phyloP scores from a whole-genome alignment of 1,140 invertebrate genomes.

The Hycleus cichorii region DNA sequence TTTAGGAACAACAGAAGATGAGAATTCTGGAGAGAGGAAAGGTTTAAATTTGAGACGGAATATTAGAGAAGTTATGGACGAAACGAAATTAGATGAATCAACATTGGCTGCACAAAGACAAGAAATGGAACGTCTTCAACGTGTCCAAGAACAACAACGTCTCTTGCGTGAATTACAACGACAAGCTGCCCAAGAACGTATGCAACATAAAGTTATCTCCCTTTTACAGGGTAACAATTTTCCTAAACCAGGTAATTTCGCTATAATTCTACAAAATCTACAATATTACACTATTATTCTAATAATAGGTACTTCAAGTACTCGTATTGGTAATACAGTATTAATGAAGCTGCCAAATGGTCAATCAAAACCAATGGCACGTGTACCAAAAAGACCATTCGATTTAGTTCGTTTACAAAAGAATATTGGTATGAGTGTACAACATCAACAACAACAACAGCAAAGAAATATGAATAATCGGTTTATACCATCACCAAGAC shows the following conservation, averaged over 20 bases:
- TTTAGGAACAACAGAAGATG: constrained; percentile 26
- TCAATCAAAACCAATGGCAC: constrained; percentile 44
- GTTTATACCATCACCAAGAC: constrained; percentile 3
- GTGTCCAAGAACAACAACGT: constrained; percentile 77
- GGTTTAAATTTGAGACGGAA: constrained; percentile 68
- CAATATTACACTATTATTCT: too few relatives aligned
- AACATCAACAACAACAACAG: background rate
- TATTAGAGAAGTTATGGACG: constrained; percentile 86
- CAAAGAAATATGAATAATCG: background rate
- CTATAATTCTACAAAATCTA: too few relatives aligned
- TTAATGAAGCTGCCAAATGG: constrained; percentile 56
- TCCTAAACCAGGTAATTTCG: constrained; percentile 35
- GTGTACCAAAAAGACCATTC: constrained; percentile 38
- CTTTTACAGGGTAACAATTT: constrained; percentile 56
- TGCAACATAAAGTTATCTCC: constrained; percentile 61
- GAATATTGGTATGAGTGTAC: constrained; percentile 5
- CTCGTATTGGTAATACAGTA: constrained; percentile 47
- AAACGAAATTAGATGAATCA: constrained; percentile 83
- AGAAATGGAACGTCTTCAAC: constrained; percentile 77
- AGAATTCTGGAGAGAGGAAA: constrained; percentile 39
- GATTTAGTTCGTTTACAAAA: constrained; percentile 41
- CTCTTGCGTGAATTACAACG: constrained; percentile 69
- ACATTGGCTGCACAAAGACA: constrained; percentile 88
- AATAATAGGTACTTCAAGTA: constrained; percentile 13
- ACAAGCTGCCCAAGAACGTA: constrained; percentile 61